Percentiles rank a stretch among this genome's conserved stretches.
phyloP scores from a whole-genome alignment of 2,113 vertebrate species.

The Rhinichthys klamathensis region DNA sequence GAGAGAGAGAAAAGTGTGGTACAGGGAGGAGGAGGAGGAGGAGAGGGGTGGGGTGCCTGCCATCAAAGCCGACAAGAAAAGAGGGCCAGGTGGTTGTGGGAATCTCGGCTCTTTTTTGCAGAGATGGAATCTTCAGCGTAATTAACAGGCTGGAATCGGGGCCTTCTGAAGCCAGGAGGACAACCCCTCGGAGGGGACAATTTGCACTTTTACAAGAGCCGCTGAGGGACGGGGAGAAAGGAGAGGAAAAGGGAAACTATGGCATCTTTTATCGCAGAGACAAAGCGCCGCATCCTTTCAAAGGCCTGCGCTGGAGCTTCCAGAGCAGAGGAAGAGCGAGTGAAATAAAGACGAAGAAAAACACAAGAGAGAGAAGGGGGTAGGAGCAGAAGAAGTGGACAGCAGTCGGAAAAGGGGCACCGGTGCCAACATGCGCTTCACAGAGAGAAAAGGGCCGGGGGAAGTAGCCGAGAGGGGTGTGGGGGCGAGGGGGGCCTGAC shows the following conservation, averaged over 20 bases:
- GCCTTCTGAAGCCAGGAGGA: conserved; percentile 75
- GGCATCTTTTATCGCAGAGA: conserved; percentile 81
- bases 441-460: conserved; percentile 53
- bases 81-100: conserved; percentile 81
- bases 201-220: conserved; percentile 83
- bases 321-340: conserved; percentile 67
- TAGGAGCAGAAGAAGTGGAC: conserved; percentile 57
- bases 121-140: conserved; percentile 56
- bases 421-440: conserved; percentile 67
- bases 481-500: conserved; percentile 42
- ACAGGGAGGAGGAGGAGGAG: conserved; percentile 67
- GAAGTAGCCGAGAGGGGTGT: conserved; percentile 41
- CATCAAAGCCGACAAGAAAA: conserved; percentile 80
- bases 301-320: conserved; percentile 75
- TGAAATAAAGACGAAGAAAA: conserved; percentile 44
- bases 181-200: conserved; percentile 78
- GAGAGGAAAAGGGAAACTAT: conserved; percentile 82
- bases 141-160: conserved; percentile 68
- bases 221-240: conserved; percentile 73
- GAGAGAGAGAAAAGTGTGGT: conserved; percentile 64
- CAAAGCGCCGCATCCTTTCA: conserved; percentile 82
- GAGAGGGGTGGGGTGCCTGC: conserved; percentile 74
- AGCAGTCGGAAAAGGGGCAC: conserved; percentile 53
- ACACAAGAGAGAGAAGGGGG: conserved; percentile 39
- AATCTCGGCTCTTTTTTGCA: conserved; percentile 60